Evolutionary conservation across 2,888 invertebrate genomes (phyloP).

Genomic region (Melinaea marsaeus): DNA sequence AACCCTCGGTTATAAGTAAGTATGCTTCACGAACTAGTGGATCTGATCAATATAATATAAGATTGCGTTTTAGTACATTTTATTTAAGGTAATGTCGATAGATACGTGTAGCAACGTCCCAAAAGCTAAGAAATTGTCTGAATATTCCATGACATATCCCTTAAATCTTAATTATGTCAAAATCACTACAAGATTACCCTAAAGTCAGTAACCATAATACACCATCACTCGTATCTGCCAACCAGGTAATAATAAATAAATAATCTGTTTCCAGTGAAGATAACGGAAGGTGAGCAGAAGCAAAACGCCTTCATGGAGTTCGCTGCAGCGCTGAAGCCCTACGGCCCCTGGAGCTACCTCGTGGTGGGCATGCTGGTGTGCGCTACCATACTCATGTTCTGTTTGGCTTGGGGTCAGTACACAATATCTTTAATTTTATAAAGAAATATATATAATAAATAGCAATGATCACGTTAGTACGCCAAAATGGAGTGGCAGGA

Average conservation of each 20-base stretch:
- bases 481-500: neutral
- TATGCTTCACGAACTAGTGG: constrained; percentile 14
- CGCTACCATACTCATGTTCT: constrained; percentile 83
- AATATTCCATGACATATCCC: too few species aligned
- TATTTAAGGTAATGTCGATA: too few species aligned
- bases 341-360: constrained; percentile 86
- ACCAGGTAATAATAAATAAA: too few species aligned
- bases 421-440: neutral
- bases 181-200: too few species aligned
- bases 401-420: constrained; percentile 81
- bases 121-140: too few species aligned
- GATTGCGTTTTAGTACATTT: neutral
- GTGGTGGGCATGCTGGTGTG: constrained; percentile 84
- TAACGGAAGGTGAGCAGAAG: constrained; percentile 64
- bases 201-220: too few species aligned
- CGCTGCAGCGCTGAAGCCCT: constrained; percentile 80
- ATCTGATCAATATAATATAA: neutral
- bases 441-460: neutral
- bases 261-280: constrained; percentile 63
- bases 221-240: too few species aligned
- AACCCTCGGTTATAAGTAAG: constrained; percentile 73
- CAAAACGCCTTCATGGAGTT: constrained; percentile 71
- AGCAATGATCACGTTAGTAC: neutral
- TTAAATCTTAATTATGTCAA: too few species aligned
- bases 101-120: too few species aligned